Base-by-base conservation (phyloP, 2,113 vertebrate genomes). In the Myotis yumanensis region DNA sequence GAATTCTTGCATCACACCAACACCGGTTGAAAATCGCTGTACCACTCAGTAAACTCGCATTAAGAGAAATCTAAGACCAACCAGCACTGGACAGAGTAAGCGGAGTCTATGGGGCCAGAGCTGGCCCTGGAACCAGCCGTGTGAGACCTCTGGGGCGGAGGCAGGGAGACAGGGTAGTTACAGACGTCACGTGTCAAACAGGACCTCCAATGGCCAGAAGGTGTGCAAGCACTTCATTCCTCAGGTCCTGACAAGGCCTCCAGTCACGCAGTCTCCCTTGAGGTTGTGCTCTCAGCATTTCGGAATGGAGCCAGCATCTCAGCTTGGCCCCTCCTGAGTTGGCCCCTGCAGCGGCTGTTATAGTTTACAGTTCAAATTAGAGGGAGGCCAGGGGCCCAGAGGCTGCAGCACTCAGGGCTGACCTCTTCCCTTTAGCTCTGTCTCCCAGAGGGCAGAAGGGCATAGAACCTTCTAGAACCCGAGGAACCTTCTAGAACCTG, bases 111-210 rank as follows among this genome's bases (percentile, higher is more conserved):
- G 20, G 22, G 68, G 3, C 4, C 57, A 32, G 40, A 20, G 20
- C 22, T 89, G 77, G 51, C 7, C 59, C 30, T 46, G 46, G 11
- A 20, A 5, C 8, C 1, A 0, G 23, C n/a, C 10, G 7, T 43
- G 11, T 2, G 77, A 88, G 86, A 48, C 40, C 18, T 54, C 5
- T 43, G 43, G 73, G n/a, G 10, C 32, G 28, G 11, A 11, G 52
- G 8, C 3, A 4, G 25, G 81, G 14, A 20, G 62, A 59, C 46
- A 20, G 22, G 28, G 37, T 7, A 16, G 52, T 35, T 2, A 1
- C 1, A 5, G 54, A 11, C 5, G 2, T 57, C 43, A 1, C 2
- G 1, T 5, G 25, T 62, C 22, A 1, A 40, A 30, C 9, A 5
- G 43, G n/a, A 17, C 51, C 57, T 51, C 18, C 2, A 2, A 20